Conservation (phyloP, 2,797 vertebrate genomes). For the Erethizon dorsatum region DNA sequence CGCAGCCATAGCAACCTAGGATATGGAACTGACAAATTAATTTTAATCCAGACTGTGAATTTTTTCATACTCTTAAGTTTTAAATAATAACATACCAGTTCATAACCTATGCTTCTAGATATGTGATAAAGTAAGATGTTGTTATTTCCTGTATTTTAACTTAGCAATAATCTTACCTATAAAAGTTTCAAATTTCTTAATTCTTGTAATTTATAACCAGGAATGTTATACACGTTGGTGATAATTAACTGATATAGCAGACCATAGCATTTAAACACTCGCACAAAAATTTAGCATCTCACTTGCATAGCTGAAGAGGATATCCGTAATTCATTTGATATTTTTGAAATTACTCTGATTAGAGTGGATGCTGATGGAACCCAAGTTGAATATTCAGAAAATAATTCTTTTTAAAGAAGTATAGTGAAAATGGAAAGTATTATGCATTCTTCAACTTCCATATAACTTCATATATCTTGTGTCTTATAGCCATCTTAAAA, state of each 20-base stretch:
- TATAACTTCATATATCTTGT: constrained; percentile 45
- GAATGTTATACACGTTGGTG: constrained; percentile 27
- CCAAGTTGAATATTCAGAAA: constrained; percentile 71
- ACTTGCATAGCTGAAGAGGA: constrained; percentile 14
- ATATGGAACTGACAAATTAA: neutral
- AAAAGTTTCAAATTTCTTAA: constrained; percentile 49
- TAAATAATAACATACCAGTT: neutral
- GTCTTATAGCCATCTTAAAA: constrained; percentile 58
- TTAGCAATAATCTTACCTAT: constrained; percentile 31
- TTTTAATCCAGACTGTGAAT: neutral
- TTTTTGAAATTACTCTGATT: constrained; percentile 75
- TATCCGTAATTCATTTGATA: constrained; percentile 71
- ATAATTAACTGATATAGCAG: constrained; percentile 56
- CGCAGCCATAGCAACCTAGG: too few relatives aligned
- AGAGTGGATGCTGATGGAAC: constrained; percentile 46
- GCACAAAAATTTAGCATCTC: neutral
- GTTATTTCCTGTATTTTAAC: neutral
- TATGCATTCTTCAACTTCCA: constrained; percentile 44
- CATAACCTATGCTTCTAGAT: neutral
- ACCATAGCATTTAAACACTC: constrained; percentile 47
- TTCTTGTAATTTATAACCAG: constrained; percentile 23
- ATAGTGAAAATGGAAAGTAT: constrained; percentile 61
- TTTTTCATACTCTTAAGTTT: neutral
- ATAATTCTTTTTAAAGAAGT: constrained; percentile 66
- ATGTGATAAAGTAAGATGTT: neutral